A percentile compares a stretch with the other conserved stretches of the same genome.
Conservation (phyloP, 1,140 invertebrate species). For the Reticulitermes speratus region DNA sequence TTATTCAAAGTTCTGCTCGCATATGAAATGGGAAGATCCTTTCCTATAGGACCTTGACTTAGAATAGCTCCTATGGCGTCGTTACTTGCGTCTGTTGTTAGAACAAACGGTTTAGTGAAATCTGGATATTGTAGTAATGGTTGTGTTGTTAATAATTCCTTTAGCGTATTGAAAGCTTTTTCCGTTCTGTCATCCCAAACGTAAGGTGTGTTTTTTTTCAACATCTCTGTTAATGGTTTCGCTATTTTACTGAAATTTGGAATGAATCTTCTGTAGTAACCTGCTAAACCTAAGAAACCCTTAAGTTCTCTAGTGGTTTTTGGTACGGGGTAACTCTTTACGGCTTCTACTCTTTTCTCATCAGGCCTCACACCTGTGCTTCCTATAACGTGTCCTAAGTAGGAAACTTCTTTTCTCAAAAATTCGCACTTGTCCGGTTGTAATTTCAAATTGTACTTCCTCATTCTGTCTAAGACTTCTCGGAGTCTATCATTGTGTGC, state of each 20-base stretch:
- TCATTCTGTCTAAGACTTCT: constrained; percentile 45
- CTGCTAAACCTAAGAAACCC: constrained; percentile 48
- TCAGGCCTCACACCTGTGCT: constrained; percentile 47
- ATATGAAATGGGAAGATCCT: constrained; percentile 40
- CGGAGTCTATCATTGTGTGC: constrained; percentile 41
- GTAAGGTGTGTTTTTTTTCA: constrained; percentile 44
- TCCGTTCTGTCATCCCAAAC: constrained; percentile 38
- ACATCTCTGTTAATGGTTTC: constrained; percentile 43
- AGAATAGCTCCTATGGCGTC: constrained; percentile 34
- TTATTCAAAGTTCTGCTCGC: constrained; percentile 42
- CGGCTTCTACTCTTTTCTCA: constrained; percentile 45
- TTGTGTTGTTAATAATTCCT: constrained; percentile 6
- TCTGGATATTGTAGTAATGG: constrained; percentile 30
- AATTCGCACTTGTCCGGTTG: constrained; percentile 52
- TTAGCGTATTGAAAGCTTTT: constrained; percentile 41
- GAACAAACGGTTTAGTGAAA: constrained; percentile 3
- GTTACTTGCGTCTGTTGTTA: constrained; percentile 31
- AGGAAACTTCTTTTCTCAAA: constrained; percentile 46
- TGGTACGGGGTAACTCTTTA: constrained; percentile 46
- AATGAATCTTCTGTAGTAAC: constrained; percentile 45
- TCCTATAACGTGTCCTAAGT: constrained; percentile 48
- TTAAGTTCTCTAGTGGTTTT: constrained; percentile 45
- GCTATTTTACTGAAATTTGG: constrained; percentile 42
- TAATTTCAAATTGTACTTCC: constrained; percentile 46
- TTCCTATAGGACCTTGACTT: constrained; percentile 32